Evolutionary conservation across 1,140 invertebrate species (phyloP), one percentile per base, ranked within the genome.

Genomic region (Brachionus plicatilis): DNA sequence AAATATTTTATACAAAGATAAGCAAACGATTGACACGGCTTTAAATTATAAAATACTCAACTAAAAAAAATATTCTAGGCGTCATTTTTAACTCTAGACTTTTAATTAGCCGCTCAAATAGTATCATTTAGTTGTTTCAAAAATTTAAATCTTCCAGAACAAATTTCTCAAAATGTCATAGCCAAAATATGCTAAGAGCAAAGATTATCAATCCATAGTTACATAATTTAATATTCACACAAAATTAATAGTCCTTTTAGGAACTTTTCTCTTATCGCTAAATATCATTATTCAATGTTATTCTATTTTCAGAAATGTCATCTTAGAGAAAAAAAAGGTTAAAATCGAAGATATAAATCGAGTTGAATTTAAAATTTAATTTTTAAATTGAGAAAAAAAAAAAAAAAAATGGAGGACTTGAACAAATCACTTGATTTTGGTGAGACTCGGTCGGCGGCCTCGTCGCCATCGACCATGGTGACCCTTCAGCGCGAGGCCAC

Each of bases 91-190:
- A 20, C 53, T 68, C 33, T 20, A 43, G 41, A 43, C 41, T 76
- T 76, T 76, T 76, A 76, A 76, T 76, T 76, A 76, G 47, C 43
- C 72, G 72, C 72, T 76, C 14, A 76, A 76, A 76, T 47, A 68
- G 66, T 41, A 43, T 41, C 33, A 72, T 41, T 43, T 72, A 72
- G 68, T 50, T 12, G 20, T 50, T 27, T 27, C 3, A 14, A 27
- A 37, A 76, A 50, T 76, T 76, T 76, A 76, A 76, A 76, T 76
- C 43, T 76, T 76, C 72, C 43, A 50, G 27, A 76, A 76, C 17
- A 76, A 47, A 50, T 50, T 50, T 76, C 11, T 53, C 1, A 27
- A 76, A 76, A 76, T 76, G 72, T 76, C 72, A 76, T 76, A 27
- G 33, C 14, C 14, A 45, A 43, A 76, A 50, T 27, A 50, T 50